These are phyloP conservation scores for Anser brachyrhynchus DNA, from an alignment of 2,113 vertebrate species.

Conservation along the genomic window DNA sequence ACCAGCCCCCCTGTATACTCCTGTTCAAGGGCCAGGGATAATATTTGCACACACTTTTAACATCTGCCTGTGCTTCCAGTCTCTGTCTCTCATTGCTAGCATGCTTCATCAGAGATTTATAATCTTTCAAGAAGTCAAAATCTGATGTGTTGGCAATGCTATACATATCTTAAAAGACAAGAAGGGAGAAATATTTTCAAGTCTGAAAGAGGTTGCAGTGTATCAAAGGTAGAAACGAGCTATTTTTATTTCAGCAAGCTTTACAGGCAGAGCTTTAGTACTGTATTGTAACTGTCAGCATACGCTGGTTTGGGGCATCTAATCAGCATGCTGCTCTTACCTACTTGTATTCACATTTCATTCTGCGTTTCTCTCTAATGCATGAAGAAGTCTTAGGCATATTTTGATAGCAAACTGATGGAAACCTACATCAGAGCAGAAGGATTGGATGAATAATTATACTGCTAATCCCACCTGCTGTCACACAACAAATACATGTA, in stretches of 20 bases:
- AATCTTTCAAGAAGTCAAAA: slow-evolving; percentile 4
- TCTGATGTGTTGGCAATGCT: neutral
- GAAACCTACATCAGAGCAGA: neutral
- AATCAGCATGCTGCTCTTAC: slow-evolving; percentile 37
- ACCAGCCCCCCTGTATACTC: neutral
- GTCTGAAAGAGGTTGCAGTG: neutral
- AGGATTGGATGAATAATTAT: slow-evolving; percentile 47
- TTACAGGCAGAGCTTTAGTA: neutral
- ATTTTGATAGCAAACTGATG: slow-evolving; percentile 42
- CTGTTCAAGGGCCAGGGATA: neutral
- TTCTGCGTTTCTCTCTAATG: slow-evolving; percentile 38
- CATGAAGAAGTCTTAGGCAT: slow-evolving; percentile 40
- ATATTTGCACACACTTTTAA: neutral
- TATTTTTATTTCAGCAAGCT: neutral
- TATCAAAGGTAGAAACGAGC: neutral
- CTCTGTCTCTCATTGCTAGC: neutral
- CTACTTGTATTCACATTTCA: neutral
- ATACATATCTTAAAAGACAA: neutral
- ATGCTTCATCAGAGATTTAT: neutral
- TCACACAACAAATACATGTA: slow-evolving; percentile 24
- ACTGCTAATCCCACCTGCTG: slow-evolving; percentile 46
- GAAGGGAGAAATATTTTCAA: neutral
- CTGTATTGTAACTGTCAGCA: neutral
- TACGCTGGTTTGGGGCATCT: neutral
- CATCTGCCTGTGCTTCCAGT: neutral